Evolutionary conservation across 2,797 vertebrate species (phyloP), one percentile per base, ranked within the genome.

Genomic region (Acanthurus lineatus): DNA sequence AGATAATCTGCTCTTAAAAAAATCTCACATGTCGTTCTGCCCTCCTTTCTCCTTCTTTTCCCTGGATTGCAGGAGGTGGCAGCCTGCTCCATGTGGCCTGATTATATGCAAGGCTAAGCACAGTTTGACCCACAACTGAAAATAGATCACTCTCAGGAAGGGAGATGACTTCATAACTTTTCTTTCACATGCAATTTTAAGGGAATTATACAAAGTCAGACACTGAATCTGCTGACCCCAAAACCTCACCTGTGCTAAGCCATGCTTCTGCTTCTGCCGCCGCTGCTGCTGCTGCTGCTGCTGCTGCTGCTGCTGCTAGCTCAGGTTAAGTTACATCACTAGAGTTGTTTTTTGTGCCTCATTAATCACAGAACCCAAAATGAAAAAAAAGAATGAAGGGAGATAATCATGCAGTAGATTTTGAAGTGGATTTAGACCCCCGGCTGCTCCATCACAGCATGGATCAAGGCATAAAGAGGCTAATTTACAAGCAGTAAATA

Each of bases 61-160:
- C 60, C 62, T 45, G 68, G 82, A 76, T 80, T 75, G 86, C 67
- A 82, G 72, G 73, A 87, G 81, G 85, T 90, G 89, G 86, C 90
- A 86, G 80, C 73, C 87, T 86, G 88, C 81, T 93, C 84, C 79
- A 69, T 84, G 91, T 91, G 91, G 84, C 90, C 87, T 91, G 91
- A 93, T 94, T 93, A 91, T 84, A 93, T 76, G 92, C 91, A 85
- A 88, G 90, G 89, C 89, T 93, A 88, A 92, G 87, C 91, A 89
- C 92, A 90, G 88, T 91, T 93, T 94, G 91, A 93, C 91, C 91
- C 74, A 38, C 2, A 25, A 79, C 87, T 83, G 85, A 93, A 92
- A 93, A 89, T 90, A 88, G 88, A 91, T 79, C 81, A 40, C 70
- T 77, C 83, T 68, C 76, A 72, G 79, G 49, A 79, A 84, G 69